A percentile compares a stretch with the other conserved stretches of the same genome.
Conservation (phyloP, 2,113 vertebrate species). For the Seriola quinqueradiata region DNA sequence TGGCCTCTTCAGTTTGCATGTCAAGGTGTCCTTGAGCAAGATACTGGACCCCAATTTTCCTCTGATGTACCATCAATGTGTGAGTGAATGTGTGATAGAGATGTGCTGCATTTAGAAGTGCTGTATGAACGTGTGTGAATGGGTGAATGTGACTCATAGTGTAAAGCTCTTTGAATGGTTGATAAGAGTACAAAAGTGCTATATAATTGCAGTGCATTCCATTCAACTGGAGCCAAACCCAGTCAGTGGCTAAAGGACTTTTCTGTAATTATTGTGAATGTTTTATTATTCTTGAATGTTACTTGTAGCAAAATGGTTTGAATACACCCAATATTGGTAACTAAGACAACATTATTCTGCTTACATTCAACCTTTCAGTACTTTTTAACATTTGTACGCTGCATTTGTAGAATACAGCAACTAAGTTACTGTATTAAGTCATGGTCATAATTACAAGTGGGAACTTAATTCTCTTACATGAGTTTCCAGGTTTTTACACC, state of each 20-base stretch:
- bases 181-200: too few relatives aligned
- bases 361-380: background rate
- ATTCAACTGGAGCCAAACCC: background rate
- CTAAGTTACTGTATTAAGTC: background rate
- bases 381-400: background rate
- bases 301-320: background rate
- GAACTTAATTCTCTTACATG: background rate
- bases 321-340: background rate
- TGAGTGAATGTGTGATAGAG: too few relatives aligned
- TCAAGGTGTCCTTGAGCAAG: too few relatives aligned
- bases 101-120: too few relatives aligned
- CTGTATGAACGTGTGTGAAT: too few relatives aligned
- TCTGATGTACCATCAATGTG: too few relatives aligned
- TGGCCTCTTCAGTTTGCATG: too few relatives aligned
- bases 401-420: background rate
- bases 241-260: background rate
- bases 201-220: background rate
- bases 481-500: background rate
- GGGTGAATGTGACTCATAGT: too few relatives aligned
- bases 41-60: too few relatives aligned
- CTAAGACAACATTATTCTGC: slow-evolving; percentile 10
- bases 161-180: too few relatives aligned
- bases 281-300: background rate
- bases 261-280: slow-evolving; percentile 2
- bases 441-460: background rate